Evolutionary conservation across 2,888 invertebrate genomes (phyloP), one percentile per base, ranked within the genome.

Genomic region (Clepsis dumicolana): DNA sequence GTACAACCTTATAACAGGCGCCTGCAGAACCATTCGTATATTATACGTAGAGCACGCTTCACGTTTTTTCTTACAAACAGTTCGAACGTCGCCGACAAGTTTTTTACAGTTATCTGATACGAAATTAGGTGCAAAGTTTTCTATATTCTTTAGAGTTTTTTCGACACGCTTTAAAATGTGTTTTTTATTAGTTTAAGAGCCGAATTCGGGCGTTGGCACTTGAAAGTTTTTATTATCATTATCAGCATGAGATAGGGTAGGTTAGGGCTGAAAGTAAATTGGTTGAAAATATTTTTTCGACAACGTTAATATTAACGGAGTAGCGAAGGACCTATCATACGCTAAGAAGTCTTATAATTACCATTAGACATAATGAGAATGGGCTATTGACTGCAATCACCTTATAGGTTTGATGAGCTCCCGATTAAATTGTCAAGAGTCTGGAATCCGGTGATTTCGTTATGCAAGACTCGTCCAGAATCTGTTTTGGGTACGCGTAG

Each of bases 101-200:
- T 87, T 90, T 90, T 87, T 87, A 80, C 79, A 77, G 81, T 86
- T 90, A 90, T 91, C 88, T 83, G 84, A 82, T 86, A 79, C 71
- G 62, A 89, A 89, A 89, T 90, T 88, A 89, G 86, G 86, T 88
- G 87, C 79, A 82, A 87, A 83, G 84, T 82, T 73, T 35, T 74
- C 76, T 73, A 74, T 75, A 75, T 76, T 80, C 77, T 74, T 82
- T 73, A 75, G 77, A 74, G 81, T 87, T 84, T 85, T 84, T 79
- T 72, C 70, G 78, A 78, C 76, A 76, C 78, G 76, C 77, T 81
- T 80, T 82, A 75, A 80, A 70, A 73, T 73, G 21, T 48, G 73
- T 77, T 77, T 77, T 71, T 72, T 67, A 70, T 65, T 32, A 64
- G 35, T 35, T 70, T 59, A 35, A 61, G 57, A 53, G 35, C 61